Conservation (phyloP, 2,888 invertebrate genomes). For the Tupiocoris notatus region DNA sequence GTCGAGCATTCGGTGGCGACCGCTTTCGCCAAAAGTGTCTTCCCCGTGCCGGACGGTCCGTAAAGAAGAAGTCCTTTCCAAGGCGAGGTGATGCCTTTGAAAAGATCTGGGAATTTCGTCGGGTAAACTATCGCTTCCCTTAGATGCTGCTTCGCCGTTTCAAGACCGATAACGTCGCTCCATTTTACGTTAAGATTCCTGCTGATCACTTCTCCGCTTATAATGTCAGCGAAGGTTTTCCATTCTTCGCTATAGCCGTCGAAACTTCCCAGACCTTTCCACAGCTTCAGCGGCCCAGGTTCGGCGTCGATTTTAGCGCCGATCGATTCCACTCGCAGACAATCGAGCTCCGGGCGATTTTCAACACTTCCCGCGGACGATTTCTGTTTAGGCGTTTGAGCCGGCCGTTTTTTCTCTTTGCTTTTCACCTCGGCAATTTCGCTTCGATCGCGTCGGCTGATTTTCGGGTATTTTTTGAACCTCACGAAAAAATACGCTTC, state of each 20-base stretch:
- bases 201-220: slow-evolving; percentile 61
- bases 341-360: slow-evolving; percentile 6
- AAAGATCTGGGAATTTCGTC: slow-evolving; percentile 69
- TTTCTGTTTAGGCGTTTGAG: slow-evolving; percentile 43
- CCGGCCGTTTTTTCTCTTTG: slow-evolving; percentile 13
- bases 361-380: slow-evolving; percentile 1
- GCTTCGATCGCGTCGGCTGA: slow-evolving; percentile 54
- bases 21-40: slow-evolving; percentile 86
- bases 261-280: slow-evolving; percentile 52
- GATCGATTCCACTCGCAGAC: slow-evolving; percentile 8
- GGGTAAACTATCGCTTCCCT: slow-evolving; percentile 87
- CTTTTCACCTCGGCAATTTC: slow-evolving; percentile 17
- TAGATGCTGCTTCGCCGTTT: slow-evolving; percentile 69
- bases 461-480: slow-evolving; percentile 82
- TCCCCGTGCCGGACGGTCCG: slow-evolving; percentile 77
- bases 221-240: slow-evolving; percentile 64
- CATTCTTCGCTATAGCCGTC: slow-evolving; percentile 57
- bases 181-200: slow-evolving; percentile 69
- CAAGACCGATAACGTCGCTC: slow-evolving; percentile 77
- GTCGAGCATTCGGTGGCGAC: slow-evolving; percentile 75
- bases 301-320: not conserved
- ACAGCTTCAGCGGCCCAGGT: slow-evolving; percentile 40
- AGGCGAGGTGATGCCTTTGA: slow-evolving; percentile 67
- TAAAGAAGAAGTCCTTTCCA: slow-evolving; percentile 81
- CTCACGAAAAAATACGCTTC: slow-evolving; percentile 80